A percentile compares a stretch with the other conserved stretches of the same genome.
Evolutionary conservation across 2,797 vertebrate genomes (phyloP).

Genomic region (Neosilurus hyrtlii): DNA sequence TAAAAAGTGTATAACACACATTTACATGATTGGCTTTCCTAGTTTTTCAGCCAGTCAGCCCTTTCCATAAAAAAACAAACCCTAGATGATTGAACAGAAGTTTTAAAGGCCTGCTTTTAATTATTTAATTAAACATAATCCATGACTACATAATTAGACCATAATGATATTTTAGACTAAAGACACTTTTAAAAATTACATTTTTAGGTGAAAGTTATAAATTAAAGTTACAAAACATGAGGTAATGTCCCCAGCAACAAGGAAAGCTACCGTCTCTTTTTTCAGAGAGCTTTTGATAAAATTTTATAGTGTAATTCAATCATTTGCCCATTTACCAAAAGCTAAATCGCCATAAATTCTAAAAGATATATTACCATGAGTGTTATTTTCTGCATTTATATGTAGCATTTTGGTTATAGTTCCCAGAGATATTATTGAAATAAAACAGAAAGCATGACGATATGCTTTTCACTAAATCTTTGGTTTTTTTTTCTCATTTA

Average conservation of each 20-base stretch:
- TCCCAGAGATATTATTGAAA: background rate
- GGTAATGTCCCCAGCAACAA: background rate
- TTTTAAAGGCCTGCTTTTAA: background rate
- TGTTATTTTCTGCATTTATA: background rate
- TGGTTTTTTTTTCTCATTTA: background rate
- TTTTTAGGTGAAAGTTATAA: background rate
- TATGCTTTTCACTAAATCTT: background rate
- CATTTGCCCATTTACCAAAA: background rate
- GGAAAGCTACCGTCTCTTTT: background rate
- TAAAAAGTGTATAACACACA: background rate
- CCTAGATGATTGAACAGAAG: background rate
- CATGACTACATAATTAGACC: background rate
- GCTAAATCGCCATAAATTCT: background rate
- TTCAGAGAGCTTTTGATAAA: background rate
- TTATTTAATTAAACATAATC: background rate
- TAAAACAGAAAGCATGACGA: background rate
- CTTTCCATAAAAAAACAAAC: background rate
- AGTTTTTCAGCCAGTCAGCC: background rate
- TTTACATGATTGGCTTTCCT: background rate
- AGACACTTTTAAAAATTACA: background rate
- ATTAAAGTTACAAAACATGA: background rate
- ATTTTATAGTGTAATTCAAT: background rate
- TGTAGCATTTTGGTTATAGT: background rate
- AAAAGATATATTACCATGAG: background rate
- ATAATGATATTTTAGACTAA: background rate